Percentiles rank a stretch among this genome's conserved stretches.
These are phyloP conservation scores for Lithobius niger DNA, from an alignment of 1,140 invertebrate species.

Conservation along the genomic window DNA sequence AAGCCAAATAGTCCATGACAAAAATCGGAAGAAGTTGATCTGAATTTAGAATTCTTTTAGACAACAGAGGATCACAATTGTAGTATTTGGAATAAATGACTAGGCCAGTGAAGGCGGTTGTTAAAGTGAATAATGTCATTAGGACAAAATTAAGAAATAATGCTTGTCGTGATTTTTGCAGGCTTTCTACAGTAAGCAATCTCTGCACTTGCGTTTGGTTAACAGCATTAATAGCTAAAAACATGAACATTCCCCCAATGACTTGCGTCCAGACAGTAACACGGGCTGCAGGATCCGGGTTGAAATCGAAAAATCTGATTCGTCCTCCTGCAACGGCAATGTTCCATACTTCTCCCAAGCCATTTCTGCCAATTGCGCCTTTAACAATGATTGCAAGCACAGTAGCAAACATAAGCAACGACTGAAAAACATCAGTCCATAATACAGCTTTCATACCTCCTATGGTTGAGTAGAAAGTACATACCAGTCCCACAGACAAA, in stretches of 20 bases:
- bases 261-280: conserved; percentile 58
- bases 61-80: conserved; percentile 53
- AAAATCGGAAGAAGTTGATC: conserved; percentile 56
- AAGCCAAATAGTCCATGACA: conserved; percentile 56
- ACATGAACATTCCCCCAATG: conserved; percentile 57
- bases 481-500: conserved; percentile 60
- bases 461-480: conserved; percentile 71
- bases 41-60: conserved; percentile 35
- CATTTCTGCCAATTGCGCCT: conserved; percentile 49
- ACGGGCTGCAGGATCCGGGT: conserved; percentile 51
- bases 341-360: conserved; percentile 47
- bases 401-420: conserved; percentile 57
- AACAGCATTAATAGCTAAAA: conserved; percentile 58
- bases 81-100: conserved; percentile 61
- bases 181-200: conserved; percentile 51
- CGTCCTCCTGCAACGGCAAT: conserved; percentile 47
- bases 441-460: conserved; percentile 81
- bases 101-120: conserved; percentile 59
- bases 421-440: conserved; percentile 65
- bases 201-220: conserved; percentile 82
- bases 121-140: conserved; percentile 47
- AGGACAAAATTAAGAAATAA: conserved; percentile 58
- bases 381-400: conserved; percentile 59
- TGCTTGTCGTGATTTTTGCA: conserved; percentile 45
- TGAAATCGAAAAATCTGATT: conserved; percentile 41